Evolutionary conservation across 1,140 invertebrate genomes (phyloP).

Genomic region (Hirudo medicinalis): DNA sequence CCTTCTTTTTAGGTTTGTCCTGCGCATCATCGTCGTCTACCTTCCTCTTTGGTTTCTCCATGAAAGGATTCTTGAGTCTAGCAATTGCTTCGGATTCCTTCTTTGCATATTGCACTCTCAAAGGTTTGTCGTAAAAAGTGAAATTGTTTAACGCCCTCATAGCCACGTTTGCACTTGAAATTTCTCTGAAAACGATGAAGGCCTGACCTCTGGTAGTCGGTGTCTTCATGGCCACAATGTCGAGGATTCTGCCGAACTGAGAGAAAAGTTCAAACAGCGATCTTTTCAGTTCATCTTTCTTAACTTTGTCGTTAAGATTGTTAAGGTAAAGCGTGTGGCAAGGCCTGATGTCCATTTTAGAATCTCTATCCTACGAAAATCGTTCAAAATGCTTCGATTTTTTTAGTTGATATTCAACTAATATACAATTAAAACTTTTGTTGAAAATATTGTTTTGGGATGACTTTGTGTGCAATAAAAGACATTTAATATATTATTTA

Average conservation of each 20-base stretch:
- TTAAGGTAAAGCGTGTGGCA: conserved; percentile 20
- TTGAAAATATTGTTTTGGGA: too few relatives aligned
- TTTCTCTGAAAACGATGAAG: conserved; percentile 21
- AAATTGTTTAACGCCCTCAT: conserved; percentile 14
- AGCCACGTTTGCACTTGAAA: conserved; percentile 15
- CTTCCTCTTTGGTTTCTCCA: conserved; percentile 11
- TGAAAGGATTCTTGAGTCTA: conserved; percentile 1
- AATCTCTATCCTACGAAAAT: too few relatives aligned
- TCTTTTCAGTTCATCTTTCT: conserved; percentile 19
- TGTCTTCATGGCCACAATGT: conserved; percentile 20
- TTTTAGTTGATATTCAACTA: too few relatives aligned
- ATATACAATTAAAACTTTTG: too few relatives aligned
- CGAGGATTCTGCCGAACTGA: conserved; percentile 20
- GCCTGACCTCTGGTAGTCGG: conserved; percentile 18
- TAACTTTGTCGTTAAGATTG: conserved; percentile 21
- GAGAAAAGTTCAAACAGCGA: conserved; percentile 19
- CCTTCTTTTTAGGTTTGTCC: conserved; percentile 15
- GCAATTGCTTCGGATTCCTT: conserved; percentile 13
- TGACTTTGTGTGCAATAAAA: too few relatives aligned
- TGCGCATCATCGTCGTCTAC: conserved; percentile 17
- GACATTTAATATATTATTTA: too few relatives aligned
- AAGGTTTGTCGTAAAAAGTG: conserved; percentile 14
- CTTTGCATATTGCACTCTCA: conserved; percentile 20
- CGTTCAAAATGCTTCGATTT: too few relatives aligned
- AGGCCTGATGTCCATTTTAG: not conserved